These are phyloP conservation scores for Drosophila yakuba DNA, from an alignment of 1,140 invertebrate genomes.

Conservation along the genomic window DNA sequence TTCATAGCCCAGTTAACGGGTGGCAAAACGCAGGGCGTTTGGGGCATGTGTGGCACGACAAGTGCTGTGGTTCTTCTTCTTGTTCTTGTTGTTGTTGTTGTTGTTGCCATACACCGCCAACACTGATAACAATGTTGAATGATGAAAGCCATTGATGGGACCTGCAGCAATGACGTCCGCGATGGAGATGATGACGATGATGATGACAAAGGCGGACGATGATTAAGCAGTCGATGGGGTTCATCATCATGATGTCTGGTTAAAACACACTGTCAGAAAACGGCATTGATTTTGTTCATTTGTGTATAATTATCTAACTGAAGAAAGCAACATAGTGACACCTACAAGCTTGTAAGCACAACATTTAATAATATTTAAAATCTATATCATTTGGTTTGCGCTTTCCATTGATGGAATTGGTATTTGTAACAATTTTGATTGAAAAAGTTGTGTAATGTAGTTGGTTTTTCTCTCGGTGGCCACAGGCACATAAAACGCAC, in stretches of 20 bases:
- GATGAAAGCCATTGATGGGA: constrained; percentile 79
- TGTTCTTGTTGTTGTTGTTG: constrained; percentile 48
- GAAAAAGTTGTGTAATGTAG: background rate
- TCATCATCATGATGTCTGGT: constrained; percentile 12
- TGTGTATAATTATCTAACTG: no score
- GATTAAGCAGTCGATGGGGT: constrained; percentile 12
- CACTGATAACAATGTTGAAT: constrained; percentile 79
- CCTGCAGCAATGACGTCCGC: constrained; percentile 34
- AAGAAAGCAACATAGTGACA: no score
- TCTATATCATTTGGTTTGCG: no score
- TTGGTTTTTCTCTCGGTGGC: constrained; percentile 8
- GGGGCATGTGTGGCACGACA: constrained; percentile 15
- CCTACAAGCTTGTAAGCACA: no score
- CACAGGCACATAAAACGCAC: constrained; percentile 19
- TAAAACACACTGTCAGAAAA: constrained; percentile 10
- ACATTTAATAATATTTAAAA: no score
- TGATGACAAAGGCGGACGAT: constrained; percentile 7
- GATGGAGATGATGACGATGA: background rate
- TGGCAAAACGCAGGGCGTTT: background rate
- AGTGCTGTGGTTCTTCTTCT: constrained; percentile 52
- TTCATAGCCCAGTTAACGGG: constrained; percentile 60
- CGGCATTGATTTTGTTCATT: background rate
- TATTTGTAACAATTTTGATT: background rate
- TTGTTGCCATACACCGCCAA: constrained; percentile 43
- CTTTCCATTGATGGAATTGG: no score